phyloP scores from a whole-genome alignment of 2,797 vertebrate genomes.

The Euthynnus affinis region DNA sequence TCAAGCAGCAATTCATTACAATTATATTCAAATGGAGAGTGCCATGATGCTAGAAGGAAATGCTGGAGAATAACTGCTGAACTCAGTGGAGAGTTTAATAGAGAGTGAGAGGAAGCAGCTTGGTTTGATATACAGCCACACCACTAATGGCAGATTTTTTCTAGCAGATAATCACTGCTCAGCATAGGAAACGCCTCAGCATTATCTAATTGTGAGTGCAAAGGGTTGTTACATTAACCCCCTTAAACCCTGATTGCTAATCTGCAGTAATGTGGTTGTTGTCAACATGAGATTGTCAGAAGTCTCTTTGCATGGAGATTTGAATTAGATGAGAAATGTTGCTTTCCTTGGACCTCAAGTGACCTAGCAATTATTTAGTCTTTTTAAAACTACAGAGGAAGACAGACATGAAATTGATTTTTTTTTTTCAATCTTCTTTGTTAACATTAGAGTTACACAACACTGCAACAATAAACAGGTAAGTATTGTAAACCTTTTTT shows the following conservation, averaged over 20 bases:
- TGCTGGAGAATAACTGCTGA: constrained; percentile 48
- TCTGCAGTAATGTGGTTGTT: constrained; percentile 65
- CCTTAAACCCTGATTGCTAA: constrained; percentile 72
- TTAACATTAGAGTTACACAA: constrained; percentile 8
- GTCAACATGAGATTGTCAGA: constrained; percentile 40
- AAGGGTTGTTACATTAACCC: constrained; percentile 62
- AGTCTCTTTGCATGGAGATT: neutral
- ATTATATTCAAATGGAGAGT: constrained; percentile 36
- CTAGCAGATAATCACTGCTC: constrained; percentile 70
- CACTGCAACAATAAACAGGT: neutral
- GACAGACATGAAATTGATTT: neutral
- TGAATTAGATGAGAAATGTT: constrained; percentile 8
- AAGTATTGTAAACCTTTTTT: neutral
- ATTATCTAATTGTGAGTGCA: constrained; percentile 70
- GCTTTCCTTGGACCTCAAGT: constrained; percentile 12
- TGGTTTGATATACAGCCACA: constrained; percentile 56
- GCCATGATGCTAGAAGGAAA: constrained; percentile 17
- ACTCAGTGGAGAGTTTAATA: constrained; percentile 56
- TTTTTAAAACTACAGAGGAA: constrained; percentile 17
- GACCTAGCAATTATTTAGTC: constrained; percentile 15
- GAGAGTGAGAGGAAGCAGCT: constrained; percentile 61
- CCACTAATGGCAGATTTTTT: constrained; percentile 59
- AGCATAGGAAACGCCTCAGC: constrained; percentile 31
- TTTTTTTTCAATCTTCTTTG: neutral
- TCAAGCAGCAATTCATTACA: constrained; percentile 35